Percentiles rank a stretch among this genome's conserved stretches.
These are phyloP conservation scores for Scaptomyza hsui DNA, from an alignment of 1,140 invertebrate genomes.

Conservation along the genomic window DNA sequence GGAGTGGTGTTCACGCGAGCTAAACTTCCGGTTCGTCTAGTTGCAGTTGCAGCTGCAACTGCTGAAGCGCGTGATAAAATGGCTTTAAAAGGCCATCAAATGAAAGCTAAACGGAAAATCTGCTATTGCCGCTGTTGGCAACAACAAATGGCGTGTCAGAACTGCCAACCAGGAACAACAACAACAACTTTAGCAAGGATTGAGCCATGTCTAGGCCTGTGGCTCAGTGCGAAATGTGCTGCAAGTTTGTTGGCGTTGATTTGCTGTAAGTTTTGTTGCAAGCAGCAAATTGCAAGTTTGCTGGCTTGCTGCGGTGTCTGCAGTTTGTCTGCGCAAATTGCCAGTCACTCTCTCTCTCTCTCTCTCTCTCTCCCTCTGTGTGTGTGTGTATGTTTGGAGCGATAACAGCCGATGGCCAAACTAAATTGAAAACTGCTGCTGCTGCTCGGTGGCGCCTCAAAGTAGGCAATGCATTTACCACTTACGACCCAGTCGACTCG, in stretches of 20 bases:
- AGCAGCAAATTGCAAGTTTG: conserved; percentile 27
- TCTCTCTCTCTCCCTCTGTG: conserved; percentile 17
- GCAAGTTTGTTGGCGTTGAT: conserved; percentile 49
- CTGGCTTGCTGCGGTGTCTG: conserved; percentile 50
- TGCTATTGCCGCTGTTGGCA: conserved; percentile 23
- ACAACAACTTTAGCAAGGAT: neutral
- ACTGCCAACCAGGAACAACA: neutral
- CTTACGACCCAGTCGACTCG: conserved; percentile 10
- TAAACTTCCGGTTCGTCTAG: conserved; percentile 46
- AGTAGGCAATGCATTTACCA: conserved; percentile 63
- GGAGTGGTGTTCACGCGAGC: conserved; percentile 39
- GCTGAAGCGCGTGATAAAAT: conserved; percentile 54
- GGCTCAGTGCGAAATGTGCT: conserved; percentile 7
- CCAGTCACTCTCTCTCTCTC: conserved; percentile 41
- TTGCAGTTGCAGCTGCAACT: conserved; percentile 42
- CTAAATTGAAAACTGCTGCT: conserved; percentile 79
- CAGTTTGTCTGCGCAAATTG: conserved; percentile 77
- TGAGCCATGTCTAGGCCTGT: conserved; percentile 34
- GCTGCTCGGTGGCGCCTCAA: conserved; percentile 56
- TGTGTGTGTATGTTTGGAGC: conserved; percentile 8
- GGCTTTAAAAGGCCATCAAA: conserved; percentile 76
- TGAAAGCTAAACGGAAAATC: conserved; percentile 63
- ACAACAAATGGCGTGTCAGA: conserved; percentile 24
- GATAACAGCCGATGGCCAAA: conserved; percentile 54
- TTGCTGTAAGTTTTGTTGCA: conserved; percentile 39